Evolutionary conservation across 2,888 invertebrate genomes (phyloP).

Genomic region (Xestobium rufovillosum): DNA sequence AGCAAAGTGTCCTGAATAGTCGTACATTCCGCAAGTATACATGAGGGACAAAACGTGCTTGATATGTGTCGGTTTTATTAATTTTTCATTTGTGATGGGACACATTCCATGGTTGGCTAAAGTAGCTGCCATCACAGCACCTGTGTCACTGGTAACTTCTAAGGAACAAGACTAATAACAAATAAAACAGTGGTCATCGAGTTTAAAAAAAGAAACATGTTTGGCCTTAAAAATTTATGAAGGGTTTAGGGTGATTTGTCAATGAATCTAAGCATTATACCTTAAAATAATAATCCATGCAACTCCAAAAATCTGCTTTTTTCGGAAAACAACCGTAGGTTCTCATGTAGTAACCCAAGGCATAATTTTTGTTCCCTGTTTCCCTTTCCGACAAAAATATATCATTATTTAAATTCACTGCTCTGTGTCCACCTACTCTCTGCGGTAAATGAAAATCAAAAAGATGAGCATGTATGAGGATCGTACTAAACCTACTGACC

Average conservation of each 20-base stretch:
- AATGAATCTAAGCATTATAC: constrained; percentile 40
- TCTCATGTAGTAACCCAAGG: constrained; percentile 88
- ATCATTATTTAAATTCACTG: constrained; percentile 81
- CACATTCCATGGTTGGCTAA: constrained; percentile 91
- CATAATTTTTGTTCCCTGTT: constrained; percentile 89
- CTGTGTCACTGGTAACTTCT: constrained; percentile 83
- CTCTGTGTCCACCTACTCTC: constrained; percentile 74
- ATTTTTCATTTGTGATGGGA: constrained; percentile 83
- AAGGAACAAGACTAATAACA: constrained; percentile 75
- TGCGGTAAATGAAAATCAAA: too few relatives aligned
- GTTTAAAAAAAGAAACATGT: too few relatives aligned
- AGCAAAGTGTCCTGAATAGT: constrained; percentile 88
- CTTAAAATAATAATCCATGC: constrained; percentile 92
- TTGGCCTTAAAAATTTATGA: too few relatives aligned
- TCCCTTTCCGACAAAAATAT: constrained; percentile 89
- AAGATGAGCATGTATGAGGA: too few relatives aligned
- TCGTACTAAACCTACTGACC: too few relatives aligned
- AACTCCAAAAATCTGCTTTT: constrained; percentile 74
- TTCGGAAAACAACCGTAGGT: constrained; percentile 88
- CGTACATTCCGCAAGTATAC: constrained; percentile 93
- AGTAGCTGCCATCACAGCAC: constrained; percentile 85
- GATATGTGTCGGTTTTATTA: constrained; percentile 75
- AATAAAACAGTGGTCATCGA: constrained; percentile 8
- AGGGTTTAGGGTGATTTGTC: constrained; percentile 1
- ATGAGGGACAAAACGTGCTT: constrained; percentile 86